phyloP scores from a whole-genome alignment of 1,140 invertebrate genomes.

The Chironomus striatipennis region DNA sequence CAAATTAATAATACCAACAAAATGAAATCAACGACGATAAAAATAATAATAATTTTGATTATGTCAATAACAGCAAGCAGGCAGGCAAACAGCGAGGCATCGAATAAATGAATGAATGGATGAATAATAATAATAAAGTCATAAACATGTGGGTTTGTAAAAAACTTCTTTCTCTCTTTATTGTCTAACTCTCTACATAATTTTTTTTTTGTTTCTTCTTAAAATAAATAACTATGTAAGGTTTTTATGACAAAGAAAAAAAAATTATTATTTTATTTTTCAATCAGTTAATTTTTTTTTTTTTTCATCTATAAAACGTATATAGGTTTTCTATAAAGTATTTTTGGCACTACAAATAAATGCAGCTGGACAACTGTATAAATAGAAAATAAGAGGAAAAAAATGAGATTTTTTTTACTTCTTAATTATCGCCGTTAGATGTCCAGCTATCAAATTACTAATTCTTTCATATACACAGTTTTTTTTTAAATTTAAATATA shows the following conservation, averaged over 20 bases:
- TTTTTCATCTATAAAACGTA: constrained; percentile 15
- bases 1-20: neutral
- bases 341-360: constrained; percentile 22
- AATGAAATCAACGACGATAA: neutral
- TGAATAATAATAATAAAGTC: neutral
- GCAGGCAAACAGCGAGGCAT: too few species aligned
- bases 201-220: neutral
- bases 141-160: constrained; percentile 22
- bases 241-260: constrained; percentile 1
- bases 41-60: constrained; percentile 15
- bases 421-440: neutral
- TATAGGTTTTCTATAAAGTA: constrained; percentile 16
- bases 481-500: neutral
- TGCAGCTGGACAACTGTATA: neutral
- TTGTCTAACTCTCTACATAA: constrained; percentile 16
- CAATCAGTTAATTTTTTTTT: neutral
- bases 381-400: too few species aligned
- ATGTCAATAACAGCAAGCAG: constrained; percentile 6
- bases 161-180: constrained; percentile 17
- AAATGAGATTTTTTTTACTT: too few species aligned
- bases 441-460: constrained; percentile 7
- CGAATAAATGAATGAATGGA: neutral
- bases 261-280: neutral
- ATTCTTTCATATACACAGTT: neutral
- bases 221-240: constrained; percentile 22